Evolutionary conservation across 2,113 vertebrate species (phyloP).

Genomic region (Actinemys pallida): DNA sequence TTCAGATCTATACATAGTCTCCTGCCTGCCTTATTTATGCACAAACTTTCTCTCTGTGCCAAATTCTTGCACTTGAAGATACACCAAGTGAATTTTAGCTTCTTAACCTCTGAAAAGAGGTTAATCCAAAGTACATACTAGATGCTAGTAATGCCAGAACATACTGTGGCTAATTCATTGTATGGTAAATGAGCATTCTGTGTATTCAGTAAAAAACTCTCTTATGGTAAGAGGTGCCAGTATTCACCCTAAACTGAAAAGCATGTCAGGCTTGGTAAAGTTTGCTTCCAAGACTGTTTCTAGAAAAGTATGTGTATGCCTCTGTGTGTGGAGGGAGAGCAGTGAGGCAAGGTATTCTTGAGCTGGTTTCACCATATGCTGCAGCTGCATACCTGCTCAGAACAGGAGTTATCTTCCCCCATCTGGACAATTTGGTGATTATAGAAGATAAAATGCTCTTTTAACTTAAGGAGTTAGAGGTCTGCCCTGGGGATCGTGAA

Average conservation of each 20-base stretch:
- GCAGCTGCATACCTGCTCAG: neutral
- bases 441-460: too few relatives aligned
- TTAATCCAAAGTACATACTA: neutral
- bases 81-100: neutral
- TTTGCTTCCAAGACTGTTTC: neutral
- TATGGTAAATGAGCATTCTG: neutral
- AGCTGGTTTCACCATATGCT: neutral
- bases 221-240: neutral
- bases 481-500: too few relatives aligned
- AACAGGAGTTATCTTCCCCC: too few relatives aligned
- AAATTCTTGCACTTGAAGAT: neutral
- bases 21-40: neutral
- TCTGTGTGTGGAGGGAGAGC: neutral
- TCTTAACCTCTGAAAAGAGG: neutral
- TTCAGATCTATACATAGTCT: neutral
- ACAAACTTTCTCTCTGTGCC: neutral
- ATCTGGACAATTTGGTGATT: too few relatives aligned
- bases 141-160: neutral
- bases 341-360: neutral
- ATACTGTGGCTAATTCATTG: neutral
- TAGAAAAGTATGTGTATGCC: neutral
- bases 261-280: neutral
- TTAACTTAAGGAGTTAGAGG: too few relatives aligned
- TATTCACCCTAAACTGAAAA: neutral
- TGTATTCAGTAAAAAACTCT: neutral